Evolutionary conservation across 2,113 vertebrate species (phyloP).

Genomic region (Melierax canorus): DNA sequence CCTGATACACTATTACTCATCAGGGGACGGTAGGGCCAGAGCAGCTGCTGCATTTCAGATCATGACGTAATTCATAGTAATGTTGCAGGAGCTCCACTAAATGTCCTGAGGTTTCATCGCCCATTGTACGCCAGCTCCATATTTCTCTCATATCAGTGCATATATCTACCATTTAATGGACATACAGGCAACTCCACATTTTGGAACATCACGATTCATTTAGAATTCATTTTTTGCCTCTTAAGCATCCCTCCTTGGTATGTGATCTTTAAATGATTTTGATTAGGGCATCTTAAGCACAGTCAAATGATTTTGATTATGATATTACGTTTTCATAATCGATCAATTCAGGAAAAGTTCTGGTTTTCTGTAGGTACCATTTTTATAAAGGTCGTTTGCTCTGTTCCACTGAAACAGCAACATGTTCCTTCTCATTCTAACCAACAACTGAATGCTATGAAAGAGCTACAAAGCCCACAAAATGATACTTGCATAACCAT

Average conservation of each 20-base stretch:
- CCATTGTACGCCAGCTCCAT: background rate
- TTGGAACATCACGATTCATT: background rate
- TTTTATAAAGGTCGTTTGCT: background rate
- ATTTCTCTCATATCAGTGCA: background rate
- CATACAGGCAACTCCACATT: background rate
- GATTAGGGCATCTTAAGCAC: background rate
- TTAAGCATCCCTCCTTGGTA: background rate
- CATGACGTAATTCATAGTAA: background rate
- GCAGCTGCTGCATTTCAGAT: conserved; percentile 16
- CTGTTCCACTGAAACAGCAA: background rate
- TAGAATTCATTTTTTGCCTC: background rate
- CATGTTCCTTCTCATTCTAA: background rate
- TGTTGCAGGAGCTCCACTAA: background rate
- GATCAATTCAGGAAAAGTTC: background rate
- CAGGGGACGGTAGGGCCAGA: background rate
- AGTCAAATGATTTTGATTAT: background rate
- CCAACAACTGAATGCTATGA: background rate
- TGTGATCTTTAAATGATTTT: background rate
- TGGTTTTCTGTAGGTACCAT: background rate
- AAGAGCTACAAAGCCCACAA: background rate
- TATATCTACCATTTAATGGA: background rate
- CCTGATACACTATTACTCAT: background rate
- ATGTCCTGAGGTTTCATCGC: background rate
- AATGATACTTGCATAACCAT: background rate
- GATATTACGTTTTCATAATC: background rate